phyloP scores from a whole-genome alignment of 2,797 vertebrate genomes.

The Phataginus tetradactyla region DNA sequence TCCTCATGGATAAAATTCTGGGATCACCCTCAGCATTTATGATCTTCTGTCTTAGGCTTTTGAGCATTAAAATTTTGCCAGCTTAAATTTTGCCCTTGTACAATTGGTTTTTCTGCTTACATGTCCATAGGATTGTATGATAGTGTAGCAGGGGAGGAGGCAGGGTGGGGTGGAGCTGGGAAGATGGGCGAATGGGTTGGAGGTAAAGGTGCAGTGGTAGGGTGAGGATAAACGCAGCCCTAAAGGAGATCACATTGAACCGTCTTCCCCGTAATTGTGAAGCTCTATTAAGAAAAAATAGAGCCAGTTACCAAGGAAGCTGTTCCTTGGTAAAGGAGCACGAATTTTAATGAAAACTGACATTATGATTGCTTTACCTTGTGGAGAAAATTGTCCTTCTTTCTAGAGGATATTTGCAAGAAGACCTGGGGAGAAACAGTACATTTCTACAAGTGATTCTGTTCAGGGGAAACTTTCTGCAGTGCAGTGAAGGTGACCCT shows the following conservation, averaged over 20 bases:
- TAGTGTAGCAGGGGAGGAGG: not conserved
- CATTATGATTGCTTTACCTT: not conserved
- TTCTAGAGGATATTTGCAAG: not conserved
- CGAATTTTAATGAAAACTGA: constrained; percentile 33
- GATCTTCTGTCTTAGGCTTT: not conserved
- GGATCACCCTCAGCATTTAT: not conserved
- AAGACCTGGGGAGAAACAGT: not conserved
- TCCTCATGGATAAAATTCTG: not conserved
- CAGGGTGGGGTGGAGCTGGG: not conserved
- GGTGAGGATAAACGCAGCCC: not conserved
- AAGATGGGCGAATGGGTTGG: rapidly evolving
- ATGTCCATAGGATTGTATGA: too few relatives aligned
- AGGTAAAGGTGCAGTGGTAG: not conserved
- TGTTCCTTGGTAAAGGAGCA: not conserved
- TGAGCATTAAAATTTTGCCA: not conserved
- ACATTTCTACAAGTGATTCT: not conserved
- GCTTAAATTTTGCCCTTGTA: not conserved
- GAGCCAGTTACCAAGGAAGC: not conserved
- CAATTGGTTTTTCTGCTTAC: not conserved
- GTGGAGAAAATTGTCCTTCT: not conserved
- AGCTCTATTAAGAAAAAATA: not conserved
- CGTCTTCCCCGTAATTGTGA: not conserved
- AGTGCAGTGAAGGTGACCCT: not conserved
- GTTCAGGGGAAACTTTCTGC: not conserved
- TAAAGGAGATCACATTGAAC: not conserved